Evolutionary conservation across 2,797 vertebrate species (phyloP), one percentile per base, ranked within the genome.

Genomic region (Sphaeramia orbicularis): DNA sequence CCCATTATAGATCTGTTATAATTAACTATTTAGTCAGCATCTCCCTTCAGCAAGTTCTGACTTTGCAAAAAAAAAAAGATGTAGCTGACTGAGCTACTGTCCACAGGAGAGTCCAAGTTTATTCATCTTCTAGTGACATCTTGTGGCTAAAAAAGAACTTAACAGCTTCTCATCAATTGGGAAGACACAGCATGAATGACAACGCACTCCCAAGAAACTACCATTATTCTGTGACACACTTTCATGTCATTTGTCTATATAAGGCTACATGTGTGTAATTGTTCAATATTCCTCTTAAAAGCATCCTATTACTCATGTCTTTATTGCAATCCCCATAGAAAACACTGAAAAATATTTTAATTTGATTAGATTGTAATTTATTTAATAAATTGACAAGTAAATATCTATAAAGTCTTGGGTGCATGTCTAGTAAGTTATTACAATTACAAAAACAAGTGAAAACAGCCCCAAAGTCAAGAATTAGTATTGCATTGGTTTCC

Each of bases 111-210:
- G 10, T 10, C 51, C 6, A 8, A 35, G 48, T 52, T 53, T 47
- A 15, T 45, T 21, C 18, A 54, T 57, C 30, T 44, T 80, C 56
- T 75, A 62, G 55, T 63, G 92, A 76, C 86, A 80, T 90, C 90
- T 89, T 75, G 82, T 90, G 87, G 79, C 45, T 49, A 18, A 64
- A 65, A 65, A 14, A 35, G 7, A 30, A 21, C 0, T 2, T 5
- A 11, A 21, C 6, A 32, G 9, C 2, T 14, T 30, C 18, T 57
- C 10, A 36, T 45, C 9, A 35, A 19, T 15, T n/a, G 10, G 10
- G 37, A 43, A 58, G 12, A 42, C 19, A 13, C 4, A 12, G 6
- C n/a, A 5, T 1, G 12, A 65, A 18, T 6, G 2, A 30, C 2
- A 10, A 45, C n/a, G 21, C 54, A 10, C 30, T 2, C 21, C 19